Evolutionary conservation across 2,113 vertebrate species (phyloP).

Genomic region (Gopherus evgoodei): DNA sequence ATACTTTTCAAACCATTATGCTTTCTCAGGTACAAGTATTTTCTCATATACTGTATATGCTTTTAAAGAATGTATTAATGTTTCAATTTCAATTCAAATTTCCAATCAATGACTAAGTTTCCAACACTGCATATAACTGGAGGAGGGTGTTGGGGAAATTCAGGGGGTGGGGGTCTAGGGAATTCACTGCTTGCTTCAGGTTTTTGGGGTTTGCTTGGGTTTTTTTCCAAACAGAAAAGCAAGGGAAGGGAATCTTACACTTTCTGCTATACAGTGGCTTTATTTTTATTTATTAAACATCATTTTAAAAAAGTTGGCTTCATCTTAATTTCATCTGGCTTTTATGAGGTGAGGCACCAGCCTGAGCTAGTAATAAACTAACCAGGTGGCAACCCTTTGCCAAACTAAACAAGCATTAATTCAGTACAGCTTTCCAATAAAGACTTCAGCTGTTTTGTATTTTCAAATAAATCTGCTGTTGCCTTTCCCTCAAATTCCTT

Average conservation of each 20-base stretch:
- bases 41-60: no score
- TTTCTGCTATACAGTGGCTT: neutral
- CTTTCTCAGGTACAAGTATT: no score
- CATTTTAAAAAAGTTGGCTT: neutral
- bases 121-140: no score
- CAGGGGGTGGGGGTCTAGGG: no score
- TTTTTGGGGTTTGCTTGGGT: neutral
- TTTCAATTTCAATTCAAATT: no score
- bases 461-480: neutral
- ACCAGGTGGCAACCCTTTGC: neutral
- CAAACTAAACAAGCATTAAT: neutral
- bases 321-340: neutral
- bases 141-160: no score
- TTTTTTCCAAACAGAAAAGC: neutral
- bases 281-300: neutral
- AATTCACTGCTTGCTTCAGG: neutral
- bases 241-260: neutral
- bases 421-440: conserved; percentile 18
- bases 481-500: conserved; percentile 12
- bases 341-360: conserved; percentile 9
- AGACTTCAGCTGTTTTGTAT: rapidly evolving
- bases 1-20: no score
- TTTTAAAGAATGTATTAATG: no score
- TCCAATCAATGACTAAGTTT: no score
- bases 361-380: neutral